Base-by-base conservation (phyloP, 2,888 invertebrate species). In the Abrostola triplasia region DNA sequence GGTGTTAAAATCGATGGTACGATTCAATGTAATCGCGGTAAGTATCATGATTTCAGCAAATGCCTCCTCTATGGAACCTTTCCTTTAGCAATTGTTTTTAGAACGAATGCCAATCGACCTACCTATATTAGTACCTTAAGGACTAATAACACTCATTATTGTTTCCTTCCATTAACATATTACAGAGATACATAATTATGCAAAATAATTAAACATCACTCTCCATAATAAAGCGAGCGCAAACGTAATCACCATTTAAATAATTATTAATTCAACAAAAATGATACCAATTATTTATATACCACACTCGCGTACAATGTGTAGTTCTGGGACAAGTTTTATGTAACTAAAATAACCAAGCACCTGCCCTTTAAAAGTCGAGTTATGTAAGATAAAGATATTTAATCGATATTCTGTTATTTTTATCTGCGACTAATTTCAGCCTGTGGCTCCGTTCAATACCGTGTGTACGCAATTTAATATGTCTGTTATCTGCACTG, bases 281-380 rank as follows among this genome's bases (percentile, higher is more conserved):
- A 56, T 67, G 24, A 60, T 71, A 59, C 53, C 60, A 75, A 66
- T 75, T 65, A 74, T 65, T 75, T 62, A 75, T 62, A 58, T 53
- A 48, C 42, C 49, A 54, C 42, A 49, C 24, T 51, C 9, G 37
- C 44, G 37, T 55, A 71, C 67, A 67, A 55, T 68, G 61, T 65
- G 44, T 57, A 11, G 11, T 24, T 40, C 50, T 51, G 41, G 37
- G 49, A 69, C 65, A 55, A 49, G 55, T 36, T 56, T 68, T 77
- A 82, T 70, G 76, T 68, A 75, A 74, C 76, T 81, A 82, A 81
- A 82, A 76, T 82, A 82, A 81, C 62, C 50, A 0, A 59, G 52
- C 85, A 86, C 78, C 85, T 85, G 86, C 77, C 57, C 67, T 70
- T 65, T 61, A 68, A 68, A 67, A 59, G 36, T 68, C 54, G 42